A percentile compares a stretch with the other conserved stretches of the same genome.
Evolutionary conservation across 2,113 vertebrate genomes (phyloP).

Genomic region (Scolopax mira): DNA sequence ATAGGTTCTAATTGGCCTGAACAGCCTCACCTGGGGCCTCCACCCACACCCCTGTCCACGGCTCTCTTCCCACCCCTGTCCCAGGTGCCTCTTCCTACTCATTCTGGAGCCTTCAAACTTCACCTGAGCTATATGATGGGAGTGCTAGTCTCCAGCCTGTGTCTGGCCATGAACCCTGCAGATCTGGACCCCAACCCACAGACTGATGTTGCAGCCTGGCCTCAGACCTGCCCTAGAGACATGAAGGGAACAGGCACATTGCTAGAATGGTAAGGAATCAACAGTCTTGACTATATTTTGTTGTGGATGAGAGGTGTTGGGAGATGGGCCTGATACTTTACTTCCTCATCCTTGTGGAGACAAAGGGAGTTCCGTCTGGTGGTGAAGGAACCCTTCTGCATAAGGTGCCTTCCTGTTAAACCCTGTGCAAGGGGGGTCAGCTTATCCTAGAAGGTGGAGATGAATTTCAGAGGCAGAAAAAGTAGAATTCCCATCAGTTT

Average conservation of each 20-base stretch:
- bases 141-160: neutral
- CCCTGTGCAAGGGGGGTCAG: neutral
- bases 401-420: neutral
- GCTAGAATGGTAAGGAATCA: neutral
- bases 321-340: neutral
- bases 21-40: neutral
- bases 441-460: neutral
- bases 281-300: neutral
- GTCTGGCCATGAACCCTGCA: neutral
- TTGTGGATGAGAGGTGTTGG: neutral
- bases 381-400: neutral
- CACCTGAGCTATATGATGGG: accelerated
- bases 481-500: neutral
- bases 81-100: neutral
- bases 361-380: neutral
- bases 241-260: neutral
- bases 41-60: neutral
- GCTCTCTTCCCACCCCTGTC: too few relatives aligned
- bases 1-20: neutral
- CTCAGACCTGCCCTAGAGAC: neutral
- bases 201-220: accelerated
- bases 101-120: too few relatives aligned
- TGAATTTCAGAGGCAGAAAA: neutral
- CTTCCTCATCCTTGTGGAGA: neutral
- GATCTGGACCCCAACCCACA: accelerated